These are phyloP conservation scores for Trematocara unimaculatum DNA, from an alignment of 2,113 vertebrate species.

Conservation along the genomic window DNA sequence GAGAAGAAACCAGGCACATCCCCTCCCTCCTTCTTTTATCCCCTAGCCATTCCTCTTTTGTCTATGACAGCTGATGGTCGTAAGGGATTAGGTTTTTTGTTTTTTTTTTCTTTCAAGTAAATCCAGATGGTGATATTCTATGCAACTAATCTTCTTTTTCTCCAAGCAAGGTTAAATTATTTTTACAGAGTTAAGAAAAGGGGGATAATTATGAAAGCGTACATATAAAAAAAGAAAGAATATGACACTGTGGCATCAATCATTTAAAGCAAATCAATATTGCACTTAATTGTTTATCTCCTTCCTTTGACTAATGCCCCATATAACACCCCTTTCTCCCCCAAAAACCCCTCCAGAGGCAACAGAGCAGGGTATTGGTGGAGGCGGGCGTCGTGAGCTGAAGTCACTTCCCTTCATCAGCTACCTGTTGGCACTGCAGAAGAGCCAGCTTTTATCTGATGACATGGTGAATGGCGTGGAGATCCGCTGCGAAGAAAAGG, in stretches of 20 bases:
- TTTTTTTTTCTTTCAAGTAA: slow-evolving; percentile 4
- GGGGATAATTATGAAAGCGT: neutral
- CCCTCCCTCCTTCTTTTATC: neutral
- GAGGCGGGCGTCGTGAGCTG: slow-evolving; percentile 84
- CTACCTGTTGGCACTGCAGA: slow-evolving; percentile 89
- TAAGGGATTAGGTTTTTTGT: slow-evolving; percentile 33
- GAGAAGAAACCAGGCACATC: slow-evolving; percentile 12
- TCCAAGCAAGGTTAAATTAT: neutral
- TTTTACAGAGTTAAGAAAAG: neutral
- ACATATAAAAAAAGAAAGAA: neutral
- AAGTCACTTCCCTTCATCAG: slow-evolving; percentile 96
- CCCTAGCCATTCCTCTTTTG: slow-evolving; percentile 3
- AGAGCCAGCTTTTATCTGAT: slow-evolving; percentile 89
- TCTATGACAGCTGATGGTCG: slow-evolving; percentile 24
- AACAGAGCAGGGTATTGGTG: slow-evolving; percentile 78
- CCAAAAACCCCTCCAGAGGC: slow-evolving; percentile 73
- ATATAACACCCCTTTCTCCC: neutral
- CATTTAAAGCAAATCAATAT: neutral
- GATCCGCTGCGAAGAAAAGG: slow-evolving; percentile 94
- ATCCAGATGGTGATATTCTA: slow-evolving; percentile 19
- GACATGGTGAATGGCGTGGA: slow-evolving; percentile 90
- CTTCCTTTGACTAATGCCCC: neutral
- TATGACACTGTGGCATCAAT: neutral
- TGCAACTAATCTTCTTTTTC: neutral
- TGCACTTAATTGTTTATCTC: neutral